A percentile compares a stretch with the other conserved stretches of the same genome.
These are phyloP conservation scores for Todus mexicanus DNA, from an alignment of 2,797 vertebrate species.

Conservation along the genomic window DNA sequence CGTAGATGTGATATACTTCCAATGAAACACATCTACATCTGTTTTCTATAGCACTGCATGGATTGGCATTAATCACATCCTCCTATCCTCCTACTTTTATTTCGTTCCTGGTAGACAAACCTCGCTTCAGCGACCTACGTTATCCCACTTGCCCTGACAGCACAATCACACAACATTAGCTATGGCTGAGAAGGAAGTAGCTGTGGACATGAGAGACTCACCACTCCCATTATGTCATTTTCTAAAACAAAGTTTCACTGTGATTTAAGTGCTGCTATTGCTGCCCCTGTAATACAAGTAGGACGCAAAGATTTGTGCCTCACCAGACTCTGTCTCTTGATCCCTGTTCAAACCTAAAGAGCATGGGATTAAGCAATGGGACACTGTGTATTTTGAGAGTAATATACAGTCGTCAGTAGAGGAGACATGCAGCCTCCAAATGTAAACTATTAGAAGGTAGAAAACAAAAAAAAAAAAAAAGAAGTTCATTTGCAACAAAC, in stretches of 20 bases:
- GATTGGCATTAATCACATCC: constrained; percentile 44
- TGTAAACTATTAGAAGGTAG: neutral
- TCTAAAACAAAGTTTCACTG: constrained; percentile 9
- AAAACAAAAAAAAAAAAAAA: neutral
- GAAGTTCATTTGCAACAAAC: neutral
- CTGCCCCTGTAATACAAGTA: neutral
- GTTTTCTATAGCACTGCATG: neutral
- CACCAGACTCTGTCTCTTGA: neutral
- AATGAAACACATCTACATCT: constrained; percentile 24
- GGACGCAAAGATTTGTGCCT: neutral
- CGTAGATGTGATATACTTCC: neutral
- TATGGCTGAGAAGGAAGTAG: constrained; percentile 23
- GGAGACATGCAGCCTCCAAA: neutral
- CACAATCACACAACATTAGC: constrained; percentile 1
- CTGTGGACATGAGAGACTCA: constrained; percentile 23
- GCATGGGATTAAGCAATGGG: neutral
- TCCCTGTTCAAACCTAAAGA: neutral
- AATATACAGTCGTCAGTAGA: neutral
- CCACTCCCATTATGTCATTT: constrained; percentile 52
- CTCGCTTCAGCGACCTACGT: neutral
- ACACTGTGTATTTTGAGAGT: neutral
- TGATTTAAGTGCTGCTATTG: constrained; percentile 44
- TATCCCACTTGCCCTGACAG: neutral
- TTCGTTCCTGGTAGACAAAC: constrained; percentile 10
- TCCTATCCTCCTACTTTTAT: constrained; percentile 40